Evolutionary conservation across 2,797 vertebrate species (phyloP), one percentile per base, ranked within the genome.

Genomic region (Macroramphosus scolopax): DNA sequence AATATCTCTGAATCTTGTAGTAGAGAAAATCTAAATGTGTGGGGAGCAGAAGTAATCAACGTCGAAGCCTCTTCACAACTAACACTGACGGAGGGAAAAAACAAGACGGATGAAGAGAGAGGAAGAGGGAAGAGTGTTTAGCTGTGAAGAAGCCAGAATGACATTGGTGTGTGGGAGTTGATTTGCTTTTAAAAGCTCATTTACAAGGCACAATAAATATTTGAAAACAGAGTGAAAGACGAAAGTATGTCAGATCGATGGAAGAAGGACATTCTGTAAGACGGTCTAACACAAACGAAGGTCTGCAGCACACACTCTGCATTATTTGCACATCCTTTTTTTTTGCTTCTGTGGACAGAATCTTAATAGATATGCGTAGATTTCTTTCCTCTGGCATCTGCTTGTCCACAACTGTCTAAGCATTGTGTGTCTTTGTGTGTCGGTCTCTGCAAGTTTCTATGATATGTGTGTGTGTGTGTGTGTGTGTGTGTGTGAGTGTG

Each of bases 291-390:
- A n/a, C n/a, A n/a, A n/a, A n/a, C n/a, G n/a, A n/a, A n/a, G n/a
- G n/a, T n/a, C n/a, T n/a, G n/a, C n/a, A n/a, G n/a, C n/a, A n/a
- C n/a, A n/a, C n/a, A 74, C 53, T 60, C 34, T 7, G 32, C 55
- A 71, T 80, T 75, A 82, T 77, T 66, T 72, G 73, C 20, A 33
- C 54, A 68, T 71, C 60, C n/a, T 55, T 70, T 76, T 66, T 78
- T 63, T 74, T 35, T 63, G 53, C 73, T 53, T 66, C 68, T 79
- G 72, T 72, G n/a, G n/a, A 48, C 62, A 75, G 67, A 80, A 75
- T 81, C 63, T 51, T 68, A 81, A 85, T 73, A 70, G 57, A 78
- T 75, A 69, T 42, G 58, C 22, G 24, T 56, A 61, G 52, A 48
- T 74, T 44, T 63, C 15, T 59, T 56, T 50, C 57, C 43, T 56